Conservation (phyloP, 2,113 vertebrate species). For the Tetrao urogallus region DNA sequence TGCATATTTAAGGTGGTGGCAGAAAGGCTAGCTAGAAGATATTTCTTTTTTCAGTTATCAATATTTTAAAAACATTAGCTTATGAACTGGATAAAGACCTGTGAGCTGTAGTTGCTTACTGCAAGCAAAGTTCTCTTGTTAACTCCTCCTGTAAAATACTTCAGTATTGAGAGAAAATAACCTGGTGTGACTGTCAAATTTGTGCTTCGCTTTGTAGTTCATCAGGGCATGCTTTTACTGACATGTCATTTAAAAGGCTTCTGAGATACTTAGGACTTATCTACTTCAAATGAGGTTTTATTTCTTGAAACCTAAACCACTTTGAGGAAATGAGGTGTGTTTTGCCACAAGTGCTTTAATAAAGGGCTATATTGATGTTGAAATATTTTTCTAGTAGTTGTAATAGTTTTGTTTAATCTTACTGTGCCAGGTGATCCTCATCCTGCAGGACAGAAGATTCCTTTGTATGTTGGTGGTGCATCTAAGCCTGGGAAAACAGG, state of each 20-base stretch:
- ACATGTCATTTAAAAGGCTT: background rate
- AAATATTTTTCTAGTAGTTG: background rate
- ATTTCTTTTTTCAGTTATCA: background rate
- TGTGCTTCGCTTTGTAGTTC: background rate
- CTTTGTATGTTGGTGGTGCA: constrained; percentile 49
- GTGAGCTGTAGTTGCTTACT: background rate
- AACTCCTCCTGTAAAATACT: background rate
- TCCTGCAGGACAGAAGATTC: constrained; percentile 74
- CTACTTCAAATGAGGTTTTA: background rate
- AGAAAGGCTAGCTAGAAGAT: background rate
- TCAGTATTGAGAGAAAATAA: background rate
- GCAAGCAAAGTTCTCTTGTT: background rate
- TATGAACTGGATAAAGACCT: background rate
- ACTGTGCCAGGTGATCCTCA: constrained; percentile 19
- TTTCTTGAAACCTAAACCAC: background rate
- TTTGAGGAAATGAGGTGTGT: background rate
- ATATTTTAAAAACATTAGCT: background rate
- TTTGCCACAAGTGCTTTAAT: background rate
- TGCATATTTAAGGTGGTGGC: background rate
- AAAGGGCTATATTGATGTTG: background rate
- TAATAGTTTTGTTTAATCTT: background rate
- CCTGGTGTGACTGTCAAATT: background rate
- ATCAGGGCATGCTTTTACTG: background rate
- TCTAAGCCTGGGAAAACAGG: constrained; percentile 67
- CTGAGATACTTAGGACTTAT: background rate